These are phyloP conservation scores for Amphipoea lucens DNA, from an alignment of 2,888 invertebrate species.

Conservation along the genomic window DNA sequence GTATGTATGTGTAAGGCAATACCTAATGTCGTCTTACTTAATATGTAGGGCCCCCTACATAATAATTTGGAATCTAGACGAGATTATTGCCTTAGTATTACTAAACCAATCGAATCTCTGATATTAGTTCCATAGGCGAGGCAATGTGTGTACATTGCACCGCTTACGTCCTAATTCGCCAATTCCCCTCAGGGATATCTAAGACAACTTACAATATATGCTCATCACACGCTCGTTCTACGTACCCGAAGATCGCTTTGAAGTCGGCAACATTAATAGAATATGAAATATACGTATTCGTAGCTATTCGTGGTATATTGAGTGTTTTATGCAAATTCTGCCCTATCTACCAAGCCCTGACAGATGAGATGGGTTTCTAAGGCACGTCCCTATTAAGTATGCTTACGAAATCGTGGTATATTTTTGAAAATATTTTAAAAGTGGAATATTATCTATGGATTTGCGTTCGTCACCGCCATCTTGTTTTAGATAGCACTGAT, in stretches of 20 bases:
- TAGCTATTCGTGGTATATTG: constrained; percentile 55
- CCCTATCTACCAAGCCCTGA: constrained; percentile 65
- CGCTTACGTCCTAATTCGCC: constrained; percentile 13
- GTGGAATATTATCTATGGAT: constrained; percentile 28
- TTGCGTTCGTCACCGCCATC: constrained; percentile 33
- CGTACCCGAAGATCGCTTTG: constrained; percentile 46
- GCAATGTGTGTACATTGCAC: constrained; percentile 21
- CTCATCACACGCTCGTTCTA: constrained; percentile 21
- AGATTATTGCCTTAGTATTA: constrained; percentile 26
- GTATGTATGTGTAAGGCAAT: neutral
- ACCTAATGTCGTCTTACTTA: neutral
- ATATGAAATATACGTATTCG: constrained; percentile 71
- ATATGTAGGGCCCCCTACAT: neutral
- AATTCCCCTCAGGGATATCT: constrained; percentile 17
- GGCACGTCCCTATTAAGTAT: constrained; percentile 58
- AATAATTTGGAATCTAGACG: neutral
- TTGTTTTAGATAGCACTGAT: constrained; percentile 34
- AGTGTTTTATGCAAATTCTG: constrained; percentile 74
- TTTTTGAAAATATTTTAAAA: constrained; percentile 58
- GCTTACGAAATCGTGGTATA: constrained; percentile 55
- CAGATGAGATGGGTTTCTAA: constrained; percentile 66
- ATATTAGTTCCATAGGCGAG: constrained; percentile 33
- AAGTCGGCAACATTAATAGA: constrained; percentile 72
- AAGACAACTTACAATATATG: constrained; percentile 30
- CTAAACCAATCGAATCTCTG: constrained; percentile 24